These are phyloP conservation scores for Myocastor coypus DNA, from an alignment of 2,113 vertebrate genomes.

Conservation along the genomic window DNA sequence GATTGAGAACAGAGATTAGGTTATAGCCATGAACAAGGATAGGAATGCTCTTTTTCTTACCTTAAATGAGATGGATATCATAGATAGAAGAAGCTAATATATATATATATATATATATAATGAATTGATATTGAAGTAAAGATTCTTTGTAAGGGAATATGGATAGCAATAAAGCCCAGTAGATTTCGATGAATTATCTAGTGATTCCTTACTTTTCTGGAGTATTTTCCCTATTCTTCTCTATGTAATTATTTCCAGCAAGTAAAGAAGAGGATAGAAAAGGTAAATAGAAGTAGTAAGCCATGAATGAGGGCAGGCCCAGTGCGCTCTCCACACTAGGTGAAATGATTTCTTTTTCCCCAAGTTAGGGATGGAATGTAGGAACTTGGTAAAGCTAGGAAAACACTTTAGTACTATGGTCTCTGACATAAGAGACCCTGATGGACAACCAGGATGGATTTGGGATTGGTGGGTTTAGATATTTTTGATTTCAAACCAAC, in stretches of 20 bases:
- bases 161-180: background rate
- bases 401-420: background rate
- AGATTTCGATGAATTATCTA: background rate
- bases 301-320: background rate
- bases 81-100: background rate
- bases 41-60: background rate
- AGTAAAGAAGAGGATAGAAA: background rate
- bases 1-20: slow-evolving; percentile 39
- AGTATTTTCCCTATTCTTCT: background rate
- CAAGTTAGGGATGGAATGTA: background rate
- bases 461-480: background rate
- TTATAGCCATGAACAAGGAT: background rate
- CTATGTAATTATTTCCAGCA: background rate
- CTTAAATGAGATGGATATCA: background rate
- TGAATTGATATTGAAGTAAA: background rate
- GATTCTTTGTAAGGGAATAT: background rate
- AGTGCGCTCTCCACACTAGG: background rate
- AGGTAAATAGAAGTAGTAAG: background rate
- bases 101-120: too few relatives aligned
- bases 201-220: background rate
- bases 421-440: background rate
- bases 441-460: background rate
- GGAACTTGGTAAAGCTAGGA: background rate
- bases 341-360: background rate
- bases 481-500: slow-evolving; percentile 55